phyloP scores from a whole-genome alignment of 2,113 vertebrate genomes.

The Podarcis cretensis region DNA sequence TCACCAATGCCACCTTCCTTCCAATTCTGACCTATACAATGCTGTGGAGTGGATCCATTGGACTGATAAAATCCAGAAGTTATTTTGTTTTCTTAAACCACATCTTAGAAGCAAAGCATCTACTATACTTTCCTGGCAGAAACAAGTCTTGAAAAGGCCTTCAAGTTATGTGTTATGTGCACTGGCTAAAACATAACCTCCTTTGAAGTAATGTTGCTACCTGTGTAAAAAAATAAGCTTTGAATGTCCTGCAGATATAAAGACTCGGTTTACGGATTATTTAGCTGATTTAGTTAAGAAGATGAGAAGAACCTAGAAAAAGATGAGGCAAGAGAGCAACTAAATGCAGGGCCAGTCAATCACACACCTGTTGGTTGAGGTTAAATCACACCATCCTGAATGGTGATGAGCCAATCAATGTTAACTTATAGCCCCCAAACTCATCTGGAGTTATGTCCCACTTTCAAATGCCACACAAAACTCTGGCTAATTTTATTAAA shows the following conservation, averaged over 20 bases:
- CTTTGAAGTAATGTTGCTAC: slow-evolving; percentile 71
- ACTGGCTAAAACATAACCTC: slow-evolving; percentile 57
- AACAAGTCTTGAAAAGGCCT: slow-evolving; percentile 53
- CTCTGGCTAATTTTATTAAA: background rate
- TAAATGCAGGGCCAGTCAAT: slow-evolving; percentile 54
- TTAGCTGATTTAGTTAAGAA: slow-evolving; percentile 63
- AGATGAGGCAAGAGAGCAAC: slow-evolving; percentile 56
- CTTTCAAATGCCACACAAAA: slow-evolving; percentile 35
- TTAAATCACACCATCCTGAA: slow-evolving; percentile 30
- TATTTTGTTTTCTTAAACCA: background rate
- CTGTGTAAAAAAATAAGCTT: slow-evolving; percentile 59
- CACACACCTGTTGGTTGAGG: slow-evolving; percentile 40
- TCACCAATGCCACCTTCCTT: slow-evolving; percentile 36
- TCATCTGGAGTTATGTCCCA: slow-evolving; percentile 37
- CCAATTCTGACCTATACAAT: slow-evolving; percentile 30
- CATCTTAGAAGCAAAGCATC: slow-evolving; percentile 48
- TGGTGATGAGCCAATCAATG: slow-evolving; percentile 56
- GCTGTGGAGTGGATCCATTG: slow-evolving; percentile 18
- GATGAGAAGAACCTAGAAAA: slow-evolving; percentile 49
- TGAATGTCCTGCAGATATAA: slow-evolving; percentile 64
- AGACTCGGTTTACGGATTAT: slow-evolving; percentile 62
- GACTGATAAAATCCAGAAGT: slow-evolving; percentile 34
- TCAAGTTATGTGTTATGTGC: slow-evolving; percentile 56
- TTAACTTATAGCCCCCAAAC: slow-evolving; percentile 47
- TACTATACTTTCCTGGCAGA: slow-evolving; percentile 50